Percentiles rank a stretch among this genome's conserved stretches.
These are phyloP conservation scores for Leptura quadrifasciata DNA, from an alignment of 2,888 invertebrate genomes.

Conservation along the genomic window DNA sequence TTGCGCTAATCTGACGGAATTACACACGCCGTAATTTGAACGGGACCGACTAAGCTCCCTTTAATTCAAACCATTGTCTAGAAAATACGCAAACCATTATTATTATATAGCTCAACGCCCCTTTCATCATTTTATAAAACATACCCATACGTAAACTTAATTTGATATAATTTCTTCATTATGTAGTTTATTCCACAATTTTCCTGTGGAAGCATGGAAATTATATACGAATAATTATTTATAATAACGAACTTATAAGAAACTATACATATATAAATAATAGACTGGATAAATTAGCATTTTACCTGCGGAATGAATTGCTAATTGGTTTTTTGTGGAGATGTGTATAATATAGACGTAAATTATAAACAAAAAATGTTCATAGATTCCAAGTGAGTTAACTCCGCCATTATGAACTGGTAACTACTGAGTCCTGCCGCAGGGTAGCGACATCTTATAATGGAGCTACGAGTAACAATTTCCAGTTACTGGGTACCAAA, in stretches of 20 bases:
- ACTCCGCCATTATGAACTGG: background rate
- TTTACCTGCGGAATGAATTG: background rate
- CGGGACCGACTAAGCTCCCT: conserved; percentile 68
- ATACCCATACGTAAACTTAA: conserved; percentile 53
- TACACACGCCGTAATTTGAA: conserved; percentile 72
- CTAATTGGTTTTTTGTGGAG: background rate
- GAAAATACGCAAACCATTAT: conserved; percentile 65
- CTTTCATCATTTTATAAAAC: conserved; percentile 60
- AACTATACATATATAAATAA: conserved; percentile 5
- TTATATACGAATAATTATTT: conserved; percentile 26
- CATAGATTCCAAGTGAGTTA: background rate
- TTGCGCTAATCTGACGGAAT: conserved; percentile 74
- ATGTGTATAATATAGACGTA: background rate
- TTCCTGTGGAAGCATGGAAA: conserved; percentile 1
- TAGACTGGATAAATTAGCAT: background rate
- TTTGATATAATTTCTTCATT: conserved; percentile 55
- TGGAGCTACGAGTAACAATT: too few species aligned
- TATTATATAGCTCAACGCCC: conserved; percentile 52
- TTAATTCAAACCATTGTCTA: conserved; percentile 72
- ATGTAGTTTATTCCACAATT: conserved; percentile 21
- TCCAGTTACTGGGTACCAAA: too few species aligned
- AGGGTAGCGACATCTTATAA: too few species aligned
- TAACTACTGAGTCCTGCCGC: background rate
- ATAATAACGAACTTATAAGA: conserved; percentile 12
- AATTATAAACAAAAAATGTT: background rate